Percentiles rank a stretch among this genome's conserved stretches.
Conservation (phyloP, 2,888 invertebrate genomes). For the Eupithecia dodoneata region DNA sequence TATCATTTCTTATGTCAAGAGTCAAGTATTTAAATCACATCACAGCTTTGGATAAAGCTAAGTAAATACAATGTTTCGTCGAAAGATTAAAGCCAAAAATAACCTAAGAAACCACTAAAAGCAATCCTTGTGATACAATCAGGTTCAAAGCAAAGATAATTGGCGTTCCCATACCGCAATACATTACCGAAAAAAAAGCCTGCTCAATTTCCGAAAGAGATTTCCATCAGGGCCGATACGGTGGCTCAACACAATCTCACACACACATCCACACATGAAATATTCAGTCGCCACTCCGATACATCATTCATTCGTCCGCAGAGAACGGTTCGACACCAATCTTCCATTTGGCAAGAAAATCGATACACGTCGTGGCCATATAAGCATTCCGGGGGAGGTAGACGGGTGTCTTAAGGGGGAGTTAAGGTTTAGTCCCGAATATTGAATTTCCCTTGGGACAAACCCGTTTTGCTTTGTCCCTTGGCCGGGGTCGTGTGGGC, state of each 20-base stretch:
- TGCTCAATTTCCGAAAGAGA: slow-evolving; percentile 72
- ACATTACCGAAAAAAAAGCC: slow-evolving; percentile 81
- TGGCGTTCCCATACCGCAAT: slow-evolving; percentile 56
- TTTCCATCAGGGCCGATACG: slow-evolving; percentile 74
- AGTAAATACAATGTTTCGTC: background rate
- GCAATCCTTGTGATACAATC: slow-evolving; percentile 68
- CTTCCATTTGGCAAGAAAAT: slow-evolving; percentile 85
- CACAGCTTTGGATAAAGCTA: background rate
- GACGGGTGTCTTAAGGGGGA: slow-evolving; percentile 83
- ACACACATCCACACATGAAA: slow-evolving; percentile 71
- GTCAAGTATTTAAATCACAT: no score
- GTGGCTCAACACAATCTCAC: slow-evolving; percentile 73
- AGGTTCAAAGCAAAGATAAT: slow-evolving; percentile 74
- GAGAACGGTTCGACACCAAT: slow-evolving; percentile 83
- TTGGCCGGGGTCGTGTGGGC: slow-evolving; percentile 83
- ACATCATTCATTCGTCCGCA: slow-evolving; percentile 83
- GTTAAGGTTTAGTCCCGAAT: slow-evolving; percentile 85
- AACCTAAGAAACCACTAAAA: slow-evolving; percentile 49
- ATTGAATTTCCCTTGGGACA: slow-evolving; percentile 86
- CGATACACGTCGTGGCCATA: slow-evolving; percentile 85
- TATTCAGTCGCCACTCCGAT: slow-evolving; percentile 79
- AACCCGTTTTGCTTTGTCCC: slow-evolving; percentile 85
- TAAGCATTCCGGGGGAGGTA: slow-evolving; percentile 83
- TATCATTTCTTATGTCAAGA: background rate
- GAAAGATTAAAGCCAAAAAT: slow-evolving; percentile 16